These are phyloP conservation scores for Hetaerina americana DNA, from an alignment of 1,140 invertebrate genomes.

Conservation along the genomic window DNA sequence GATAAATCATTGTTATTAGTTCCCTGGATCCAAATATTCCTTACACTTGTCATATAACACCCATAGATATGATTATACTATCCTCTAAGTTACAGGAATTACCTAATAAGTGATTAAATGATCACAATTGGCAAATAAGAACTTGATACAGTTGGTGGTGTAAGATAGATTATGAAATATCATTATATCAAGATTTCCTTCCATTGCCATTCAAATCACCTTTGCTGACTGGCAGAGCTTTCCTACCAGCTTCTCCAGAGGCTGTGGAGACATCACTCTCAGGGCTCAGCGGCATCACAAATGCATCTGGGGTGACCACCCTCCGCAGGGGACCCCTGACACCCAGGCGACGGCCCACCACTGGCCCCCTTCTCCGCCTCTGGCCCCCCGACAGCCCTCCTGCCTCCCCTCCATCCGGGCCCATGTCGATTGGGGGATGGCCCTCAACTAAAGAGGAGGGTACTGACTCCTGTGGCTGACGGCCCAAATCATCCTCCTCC, in stretches of 20 bases:
- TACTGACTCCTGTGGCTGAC: background rate
- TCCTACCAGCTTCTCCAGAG: constrained; percentile 6
- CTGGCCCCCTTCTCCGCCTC: background rate
- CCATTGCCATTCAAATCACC: background rate
- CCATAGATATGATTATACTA: too few relatives aligned
- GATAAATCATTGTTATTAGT: too few relatives aligned
- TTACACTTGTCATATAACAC: too few relatives aligned
- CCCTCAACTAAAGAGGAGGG: too few relatives aligned
- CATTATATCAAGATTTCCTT: background rate
- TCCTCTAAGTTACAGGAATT: too few relatives aligned
- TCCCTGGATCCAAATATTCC: too few relatives aligned
- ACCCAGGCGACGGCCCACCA: background rate
- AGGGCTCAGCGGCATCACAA: constrained; percentile 32
- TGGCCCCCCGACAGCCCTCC: background rate
- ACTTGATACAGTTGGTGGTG: too few relatives aligned
- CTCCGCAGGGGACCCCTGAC: background rate
- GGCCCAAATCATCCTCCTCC: background rate
- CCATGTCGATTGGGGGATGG: too few relatives aligned
- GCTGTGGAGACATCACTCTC: constrained; percentile 32
- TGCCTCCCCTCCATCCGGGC: background rate
- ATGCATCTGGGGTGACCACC: constrained; percentile 17
- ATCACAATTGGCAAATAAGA: too few relatives aligned
- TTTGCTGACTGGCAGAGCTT: background rate
- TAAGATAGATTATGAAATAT: too few relatives aligned
- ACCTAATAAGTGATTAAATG: too few relatives aligned